A percentile compares a stretch with the other conserved stretches of the same genome.
These are phyloP conservation scores for Dilophus febrilis DNA, from an alignment of 2,888 invertebrate species.

Conservation along the genomic window DNA sequence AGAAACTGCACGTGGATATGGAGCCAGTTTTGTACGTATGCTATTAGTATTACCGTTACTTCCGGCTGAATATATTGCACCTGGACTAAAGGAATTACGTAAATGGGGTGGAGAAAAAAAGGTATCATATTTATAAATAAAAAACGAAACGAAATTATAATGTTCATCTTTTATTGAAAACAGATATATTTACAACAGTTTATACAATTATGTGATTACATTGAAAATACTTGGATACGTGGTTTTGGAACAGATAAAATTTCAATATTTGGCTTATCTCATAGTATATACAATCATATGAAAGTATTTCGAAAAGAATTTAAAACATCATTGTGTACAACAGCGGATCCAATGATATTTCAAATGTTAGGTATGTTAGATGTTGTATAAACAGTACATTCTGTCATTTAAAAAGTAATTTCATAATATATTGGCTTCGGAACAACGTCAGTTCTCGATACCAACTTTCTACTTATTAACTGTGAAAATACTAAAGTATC, in stretches of 20 bases:
- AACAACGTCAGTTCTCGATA: neutral
- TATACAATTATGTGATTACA: conserved; percentile 12
- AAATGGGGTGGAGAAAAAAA: conserved; percentile 18
- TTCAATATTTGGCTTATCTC: conserved; percentile 17
- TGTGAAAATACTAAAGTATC: no score
- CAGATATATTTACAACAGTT: neutral
- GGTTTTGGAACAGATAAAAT: conserved; percentile 17
- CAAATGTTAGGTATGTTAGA: conserved; percentile 11
- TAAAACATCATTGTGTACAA: conserved; percentile 9
- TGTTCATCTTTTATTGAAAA: neutral
- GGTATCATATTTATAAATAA: neutral
- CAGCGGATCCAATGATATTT: conserved; percentile 15
- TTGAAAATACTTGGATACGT: conserved; percentile 15
- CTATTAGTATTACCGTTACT: conserved; percentile 16
- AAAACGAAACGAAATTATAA: no score
- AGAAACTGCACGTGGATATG: conserved; percentile 14
- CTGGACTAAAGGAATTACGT: conserved; percentile 15
- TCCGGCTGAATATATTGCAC: conserved; percentile 17
- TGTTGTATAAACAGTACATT: neutral
- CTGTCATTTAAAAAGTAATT: no score
- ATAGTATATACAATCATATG: conserved; percentile 15
- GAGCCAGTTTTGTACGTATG: conserved; percentile 16
- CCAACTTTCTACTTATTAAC: no score
- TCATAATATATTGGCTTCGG: no score
- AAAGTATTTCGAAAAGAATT: conserved; percentile 16